A percentile compares a stretch with the other conserved stretches of the same genome.
These are phyloP conservation scores for Dallia pectoralis DNA, from an alignment of 2,797 vertebrate species.

Conservation along the genomic window DNA sequence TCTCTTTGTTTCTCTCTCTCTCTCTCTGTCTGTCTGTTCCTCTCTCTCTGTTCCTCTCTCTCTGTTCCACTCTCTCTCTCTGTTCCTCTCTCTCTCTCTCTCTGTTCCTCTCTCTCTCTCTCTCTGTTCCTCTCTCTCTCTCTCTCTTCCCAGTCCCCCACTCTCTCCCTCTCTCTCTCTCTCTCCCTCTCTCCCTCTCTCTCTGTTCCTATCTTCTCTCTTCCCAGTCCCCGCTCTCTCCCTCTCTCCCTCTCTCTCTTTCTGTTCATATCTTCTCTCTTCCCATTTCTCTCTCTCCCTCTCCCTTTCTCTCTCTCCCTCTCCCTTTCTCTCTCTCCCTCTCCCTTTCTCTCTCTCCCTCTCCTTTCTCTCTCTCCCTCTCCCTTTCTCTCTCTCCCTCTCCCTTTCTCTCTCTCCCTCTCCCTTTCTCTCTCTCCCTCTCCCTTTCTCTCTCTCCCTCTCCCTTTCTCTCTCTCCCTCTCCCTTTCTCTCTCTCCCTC, in stretches of 20 bases:
- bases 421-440: conserved; percentile 45
- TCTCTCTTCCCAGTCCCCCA: conserved; percentile 49
- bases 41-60: too few species aligned
- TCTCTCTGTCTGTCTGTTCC: conserved; percentile 51
- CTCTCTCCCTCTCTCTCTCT: conserved; percentile 48
- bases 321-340: conserved; percentile 43
- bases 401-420: conserved; percentile 51
- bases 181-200: conserved; percentile 34
- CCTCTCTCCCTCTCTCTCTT: conserved; percentile 43
- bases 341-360: conserved; percentile 47
- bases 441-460: conserved; percentile 46
- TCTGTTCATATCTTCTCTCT: too few species aligned
- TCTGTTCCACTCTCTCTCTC: too few species aligned
- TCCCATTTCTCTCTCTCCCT: too few species aligned
- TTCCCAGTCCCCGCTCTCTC: conserved; percentile 39
- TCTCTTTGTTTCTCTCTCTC: too few species aligned
- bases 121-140: conserved; percentile 39
- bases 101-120: conserved; percentile 50
- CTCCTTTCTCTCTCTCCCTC: conserved; percentile 49
- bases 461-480: conserved; percentile 47
- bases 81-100: conserved; percentile 35
- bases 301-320: conserved; percentile 49
- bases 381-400: conserved; percentile 35
- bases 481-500: conserved; percentile 41
- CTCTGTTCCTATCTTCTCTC: conserved; percentile 60